Evolutionary conservation across 2,888 invertebrate species (phyloP).

Genomic region (Mayetiola destructor): DNA sequence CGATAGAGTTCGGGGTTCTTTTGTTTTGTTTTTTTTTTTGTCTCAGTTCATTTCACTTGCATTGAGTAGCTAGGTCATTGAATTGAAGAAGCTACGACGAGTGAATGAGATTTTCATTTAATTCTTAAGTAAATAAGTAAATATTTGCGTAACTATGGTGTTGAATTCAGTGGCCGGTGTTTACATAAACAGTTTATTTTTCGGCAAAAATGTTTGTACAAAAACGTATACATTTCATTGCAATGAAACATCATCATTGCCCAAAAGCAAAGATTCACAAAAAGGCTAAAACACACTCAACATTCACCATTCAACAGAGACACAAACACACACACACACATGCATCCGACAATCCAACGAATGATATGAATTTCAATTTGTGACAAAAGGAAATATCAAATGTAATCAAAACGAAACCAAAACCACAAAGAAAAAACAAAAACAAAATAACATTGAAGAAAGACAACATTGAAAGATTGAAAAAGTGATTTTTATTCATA

Average conservation of each 20-base stretch:
- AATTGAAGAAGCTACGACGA: too few species aligned
- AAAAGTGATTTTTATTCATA: conserved; percentile 12
- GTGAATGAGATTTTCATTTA: conserved; percentile 16
- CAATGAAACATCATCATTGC: too few species aligned
- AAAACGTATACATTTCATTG: not conserved
- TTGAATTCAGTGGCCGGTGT: not conserved
- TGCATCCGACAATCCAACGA: not conserved
- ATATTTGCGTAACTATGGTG: not conserved
- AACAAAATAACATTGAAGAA: too few species aligned
- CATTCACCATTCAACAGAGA: not conserved
- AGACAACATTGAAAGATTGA: not conserved
- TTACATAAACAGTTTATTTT: conserved; percentile 1
- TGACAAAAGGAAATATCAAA: not conserved
- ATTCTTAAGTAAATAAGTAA: conserved; percentile 16
- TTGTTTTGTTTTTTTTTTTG: not conserved
- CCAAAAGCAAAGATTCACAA: too few species aligned
- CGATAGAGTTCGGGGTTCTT: too few species aligned
- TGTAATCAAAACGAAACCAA: too few species aligned
- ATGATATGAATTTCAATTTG: conserved; percentile 12
- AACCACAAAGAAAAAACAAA: too few species aligned
- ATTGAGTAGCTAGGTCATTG: too few species aligned
- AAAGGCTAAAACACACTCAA: too few species aligned
- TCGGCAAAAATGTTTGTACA: conserved; percentile 5
- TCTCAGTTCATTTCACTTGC: too few species aligned
- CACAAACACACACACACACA: not conserved